A percentile compares a stretch with the other conserved stretches of the same genome.
phyloP scores from a whole-genome alignment of 2,888 invertebrate species.

The Tholera decimalis region DNA sequence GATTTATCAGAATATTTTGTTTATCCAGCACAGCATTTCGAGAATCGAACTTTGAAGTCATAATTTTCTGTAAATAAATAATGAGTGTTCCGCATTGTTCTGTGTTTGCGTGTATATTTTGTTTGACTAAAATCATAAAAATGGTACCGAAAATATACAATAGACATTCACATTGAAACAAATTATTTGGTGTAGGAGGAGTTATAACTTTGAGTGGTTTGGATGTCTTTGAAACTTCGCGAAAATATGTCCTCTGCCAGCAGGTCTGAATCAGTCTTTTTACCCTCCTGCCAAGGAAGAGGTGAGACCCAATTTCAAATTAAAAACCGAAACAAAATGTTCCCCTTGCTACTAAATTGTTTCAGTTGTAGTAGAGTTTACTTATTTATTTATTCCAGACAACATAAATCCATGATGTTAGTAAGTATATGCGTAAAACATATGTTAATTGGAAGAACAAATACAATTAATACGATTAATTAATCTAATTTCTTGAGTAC shows the following conservation, averaged over 20 bases:
- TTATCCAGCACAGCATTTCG: slow-evolving; percentile 41
- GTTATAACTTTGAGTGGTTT: slow-evolving; percentile 37
- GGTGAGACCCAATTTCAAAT: no score
- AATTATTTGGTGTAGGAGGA: slow-evolving; percentile 42
- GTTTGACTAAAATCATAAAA: slow-evolving; percentile 47
- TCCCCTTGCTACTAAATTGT: no score
- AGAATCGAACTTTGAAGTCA: slow-evolving; percentile 46
- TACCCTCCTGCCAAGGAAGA: no score
- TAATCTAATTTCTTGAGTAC: no score
- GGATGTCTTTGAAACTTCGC: slow-evolving; percentile 15
- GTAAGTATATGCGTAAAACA: no score
- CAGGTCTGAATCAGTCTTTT: no score
- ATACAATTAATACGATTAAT: no score
- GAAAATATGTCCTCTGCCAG: slow-evolving; percentile 18
- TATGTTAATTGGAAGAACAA: no score
- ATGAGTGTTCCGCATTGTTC: slow-evolving; percentile 54
- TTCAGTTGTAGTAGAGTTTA: no score
- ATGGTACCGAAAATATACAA: slow-evolving; percentile 44
- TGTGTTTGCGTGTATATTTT: slow-evolving; percentile 19
- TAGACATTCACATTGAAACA: slow-evolving; percentile 31
- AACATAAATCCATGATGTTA: no score
- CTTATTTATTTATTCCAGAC: no score
- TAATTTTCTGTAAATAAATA: slow-evolving; percentile 52
- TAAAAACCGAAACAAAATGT: no score
- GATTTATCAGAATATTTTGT: slow-evolving; percentile 39